phyloP scores from a whole-genome alignment of 2,113 vertebrate species.

The Solea senegalensis region DNA sequence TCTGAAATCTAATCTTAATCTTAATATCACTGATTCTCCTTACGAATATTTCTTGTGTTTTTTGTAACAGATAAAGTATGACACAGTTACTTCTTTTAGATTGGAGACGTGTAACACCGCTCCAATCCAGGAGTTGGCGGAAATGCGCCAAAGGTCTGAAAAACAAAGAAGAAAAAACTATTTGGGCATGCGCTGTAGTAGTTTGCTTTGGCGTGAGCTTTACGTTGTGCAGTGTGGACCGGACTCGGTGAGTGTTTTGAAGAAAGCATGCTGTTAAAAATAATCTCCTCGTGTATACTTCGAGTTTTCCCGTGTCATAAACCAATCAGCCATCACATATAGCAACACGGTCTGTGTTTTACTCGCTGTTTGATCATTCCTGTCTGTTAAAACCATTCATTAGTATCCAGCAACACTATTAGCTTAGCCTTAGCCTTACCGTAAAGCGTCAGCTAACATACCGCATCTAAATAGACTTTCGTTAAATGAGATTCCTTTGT shows the following conservation, averaged over 20 bases:
- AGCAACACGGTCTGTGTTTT: rapidly evolving
- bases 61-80: no score
- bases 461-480: background rate
- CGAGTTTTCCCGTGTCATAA: rapidly evolving
- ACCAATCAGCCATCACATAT: rapidly evolving
- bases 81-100: no score
- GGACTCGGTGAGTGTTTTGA: constrained; percentile 53
- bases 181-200: constrained; percentile 42
- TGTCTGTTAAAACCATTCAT: background rate
- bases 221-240: constrained; percentile 25
- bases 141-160: background rate
- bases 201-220: constrained; percentile 34
- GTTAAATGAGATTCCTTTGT: background rate
- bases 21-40: no score
- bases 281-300: rapidly evolving
- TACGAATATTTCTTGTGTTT: no score
- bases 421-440: constrained; percentile 50
- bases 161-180: background rate
- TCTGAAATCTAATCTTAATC: no score
- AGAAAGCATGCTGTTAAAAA: background rate
- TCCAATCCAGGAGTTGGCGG: constrained; percentile 37
- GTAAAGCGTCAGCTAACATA: background rate
- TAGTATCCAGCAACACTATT: background rate
- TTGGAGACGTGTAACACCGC: background rate
- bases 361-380: background rate